These are phyloP conservation scores for Dichetophora obliterata DNA, from an alignment of 2,888 invertebrate genomes.

Conservation along the genomic window DNA sequence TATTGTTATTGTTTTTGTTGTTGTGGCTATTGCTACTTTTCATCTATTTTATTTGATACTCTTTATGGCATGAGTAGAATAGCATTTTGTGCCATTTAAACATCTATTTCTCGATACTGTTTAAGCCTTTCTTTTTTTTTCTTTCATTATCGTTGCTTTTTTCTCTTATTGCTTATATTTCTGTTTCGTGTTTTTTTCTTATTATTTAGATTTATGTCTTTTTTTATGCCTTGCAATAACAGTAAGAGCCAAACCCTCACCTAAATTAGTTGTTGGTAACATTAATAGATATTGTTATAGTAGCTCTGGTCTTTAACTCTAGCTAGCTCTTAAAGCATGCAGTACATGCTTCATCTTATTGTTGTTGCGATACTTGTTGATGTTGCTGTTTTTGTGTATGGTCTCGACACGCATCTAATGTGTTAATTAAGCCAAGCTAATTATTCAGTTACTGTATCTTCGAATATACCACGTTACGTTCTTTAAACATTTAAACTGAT, in stretches of 20 bases:
- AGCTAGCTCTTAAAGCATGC: neutral
- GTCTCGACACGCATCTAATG: constrained; percentile 14
- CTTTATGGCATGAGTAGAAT: constrained; percentile 12
- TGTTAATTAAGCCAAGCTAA: constrained; percentile 20
- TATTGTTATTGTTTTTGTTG: no score
- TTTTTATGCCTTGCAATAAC: constrained; percentile 21
- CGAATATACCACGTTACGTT: neutral
- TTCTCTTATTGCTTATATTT: neutral
- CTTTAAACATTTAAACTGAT: neutral
- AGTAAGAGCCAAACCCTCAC: constrained; percentile 8
- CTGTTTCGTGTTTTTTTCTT: neutral
- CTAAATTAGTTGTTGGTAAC: constrained; percentile 18
- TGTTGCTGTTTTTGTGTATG: neutral
- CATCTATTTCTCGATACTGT: neutral
- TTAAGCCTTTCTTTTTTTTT: neutral
- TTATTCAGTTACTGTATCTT: neutral
- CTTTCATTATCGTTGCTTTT: neutral
- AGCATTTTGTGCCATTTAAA: constrained; percentile 8
- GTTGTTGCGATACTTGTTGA: constrained; percentile 3
- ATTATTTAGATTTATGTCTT: neutral
- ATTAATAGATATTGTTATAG: neutral
- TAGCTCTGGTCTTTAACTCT: no score
- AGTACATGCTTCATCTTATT: neutral
- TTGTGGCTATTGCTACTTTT: constrained; percentile 1
- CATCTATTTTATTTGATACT: neutral